Conservation (phyloP, 2,888 invertebrate genomes). For the Lepidocyrtoides sp. region DNA sequence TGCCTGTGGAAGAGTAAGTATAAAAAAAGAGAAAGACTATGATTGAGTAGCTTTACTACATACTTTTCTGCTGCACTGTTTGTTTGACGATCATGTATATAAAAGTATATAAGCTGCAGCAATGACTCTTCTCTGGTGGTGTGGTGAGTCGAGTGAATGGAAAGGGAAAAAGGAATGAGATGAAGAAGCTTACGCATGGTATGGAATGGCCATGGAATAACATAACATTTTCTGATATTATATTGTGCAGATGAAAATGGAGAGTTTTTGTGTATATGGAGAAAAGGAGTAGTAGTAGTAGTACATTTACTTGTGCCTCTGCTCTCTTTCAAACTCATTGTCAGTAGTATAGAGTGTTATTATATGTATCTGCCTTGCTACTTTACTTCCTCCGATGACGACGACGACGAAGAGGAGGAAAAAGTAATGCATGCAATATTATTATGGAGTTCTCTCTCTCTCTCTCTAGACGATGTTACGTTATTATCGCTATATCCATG, state of each 20-base stretch:
- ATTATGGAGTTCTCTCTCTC: conserved; percentile 58
- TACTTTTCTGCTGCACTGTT: conserved; percentile 13
- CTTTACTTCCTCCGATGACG: conserved; percentile 60
- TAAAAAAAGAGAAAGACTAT: conserved; percentile 66
- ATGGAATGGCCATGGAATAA: conserved; percentile 67
- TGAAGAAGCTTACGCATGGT: conserved; percentile 71
- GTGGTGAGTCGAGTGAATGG: conserved; percentile 55
- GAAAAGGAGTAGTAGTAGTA: conserved; percentile 17
- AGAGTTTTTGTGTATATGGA: conserved; percentile 51
- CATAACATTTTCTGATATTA: conserved; percentile 77
- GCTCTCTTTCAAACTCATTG: conserved; percentile 59
- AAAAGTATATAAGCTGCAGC: conserved; percentile 34
- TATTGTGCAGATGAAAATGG: conserved; percentile 70
- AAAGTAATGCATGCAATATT: conserved; percentile 69
- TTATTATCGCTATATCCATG: conserved; percentile 45
- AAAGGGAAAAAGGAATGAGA: conserved; percentile 64
- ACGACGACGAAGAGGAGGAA: conserved; percentile 56
- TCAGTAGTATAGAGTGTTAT: conserved; percentile 53
- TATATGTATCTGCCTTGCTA: conserved; percentile 61
- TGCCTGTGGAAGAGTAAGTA: conserved; percentile 39
- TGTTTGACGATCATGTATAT: conserved; percentile 34
- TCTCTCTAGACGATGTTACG: conserved; percentile 51
- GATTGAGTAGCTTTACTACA: conserved; percentile 70
- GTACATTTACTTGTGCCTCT: conserved; percentile 60
- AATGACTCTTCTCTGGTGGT: conserved; percentile 55